Evolutionary conservation across 2,113 vertebrate species (phyloP), one percentile per base, ranked within the genome.

Genomic region (Thunnus maccoyii): DNA sequence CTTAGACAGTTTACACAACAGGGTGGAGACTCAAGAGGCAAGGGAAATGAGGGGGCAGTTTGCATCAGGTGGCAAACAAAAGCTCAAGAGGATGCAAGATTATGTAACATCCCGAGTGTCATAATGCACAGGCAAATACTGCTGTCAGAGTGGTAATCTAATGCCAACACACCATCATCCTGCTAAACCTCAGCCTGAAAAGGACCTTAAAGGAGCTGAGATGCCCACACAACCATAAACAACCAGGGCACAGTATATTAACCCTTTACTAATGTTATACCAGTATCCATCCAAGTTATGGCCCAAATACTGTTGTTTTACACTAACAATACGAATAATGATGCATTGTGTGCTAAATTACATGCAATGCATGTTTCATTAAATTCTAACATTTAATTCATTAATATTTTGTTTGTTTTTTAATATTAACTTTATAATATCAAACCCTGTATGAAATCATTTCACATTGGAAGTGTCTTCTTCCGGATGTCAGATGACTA

Each of bases 21-120:
- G 76, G 74, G 60, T 72, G 87, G 76, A 65, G 81, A 73, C 50
- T 72, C 15, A 70, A 51, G 65, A 82, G 15, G 64, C 30, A 44
- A 88, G 89, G 89, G 76, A 93, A 93, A 93, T 90, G 51, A 92
- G 78, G 63, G n/a, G 20, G 72, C 71, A 76, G 56, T 90, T 91
- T 87, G 83, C 89, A 88, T 85, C 64, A 80, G 73, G 30, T 76
- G 27, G 69, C 32, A 64, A 78, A 91, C 82, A 92, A 92, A 89
- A 85, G 80, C 78, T 87, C n/a, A 73, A 83, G 69, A 80, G 61
- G 58, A 78, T 62, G 27, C 20, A 72, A 56, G 48, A 65, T 86
- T 89, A 82, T 76, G 51, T 71, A 94, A 91, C 77, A 72, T 71
- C 65, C 55, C 50, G 66, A 78, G 63, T 58, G 18, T 75, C n/a